phyloP scores from a whole-genome alignment of 2,888 invertebrate genomes.

The Cephus rjabovi region DNA sequence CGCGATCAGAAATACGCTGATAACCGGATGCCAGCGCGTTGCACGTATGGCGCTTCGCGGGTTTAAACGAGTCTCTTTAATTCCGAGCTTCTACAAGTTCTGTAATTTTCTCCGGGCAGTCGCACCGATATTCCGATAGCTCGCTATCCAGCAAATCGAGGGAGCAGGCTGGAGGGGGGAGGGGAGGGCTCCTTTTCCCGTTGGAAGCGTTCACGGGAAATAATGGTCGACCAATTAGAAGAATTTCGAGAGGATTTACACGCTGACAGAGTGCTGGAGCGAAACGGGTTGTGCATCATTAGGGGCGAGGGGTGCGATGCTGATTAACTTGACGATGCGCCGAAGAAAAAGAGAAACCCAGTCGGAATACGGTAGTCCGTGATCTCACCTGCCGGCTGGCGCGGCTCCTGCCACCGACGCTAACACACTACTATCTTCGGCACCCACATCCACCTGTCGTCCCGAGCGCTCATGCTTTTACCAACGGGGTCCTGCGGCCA shows the following conservation, averaged over 20 bases:
- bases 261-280: conserved; percentile 15
- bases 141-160: background rate
- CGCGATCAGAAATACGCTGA: conserved; percentile 50
- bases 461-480: too few relatives aligned
- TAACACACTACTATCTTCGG: too few relatives aligned
- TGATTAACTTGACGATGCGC: conserved; percentile 49
- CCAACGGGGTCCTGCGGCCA: too few relatives aligned
- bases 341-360: conserved; percentile 27
- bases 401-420: background rate
- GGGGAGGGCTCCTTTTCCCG: background rate
- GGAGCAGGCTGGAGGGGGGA: background rate
- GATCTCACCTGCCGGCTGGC: conserved; percentile 25
- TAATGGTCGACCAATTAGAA: conserved; percentile 50
- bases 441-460: too few relatives aligned
- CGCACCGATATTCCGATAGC: conserved; percentile 5
- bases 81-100: background rate
- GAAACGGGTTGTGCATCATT: conserved; percentile 50
- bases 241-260: conserved; percentile 39
- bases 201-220: too few relatives aligned
- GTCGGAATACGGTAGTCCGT: conserved; percentile 25
- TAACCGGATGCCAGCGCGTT: conserved; percentile 51
- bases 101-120: conserved; percentile 18
- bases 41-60: conserved; percentile 19
- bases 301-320: conserved; percentile 50
- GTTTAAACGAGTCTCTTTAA: too few relatives aligned